phyloP scores from a whole-genome alignment of 2,797 vertebrate species.

The Anguilla pacifica region DNA sequence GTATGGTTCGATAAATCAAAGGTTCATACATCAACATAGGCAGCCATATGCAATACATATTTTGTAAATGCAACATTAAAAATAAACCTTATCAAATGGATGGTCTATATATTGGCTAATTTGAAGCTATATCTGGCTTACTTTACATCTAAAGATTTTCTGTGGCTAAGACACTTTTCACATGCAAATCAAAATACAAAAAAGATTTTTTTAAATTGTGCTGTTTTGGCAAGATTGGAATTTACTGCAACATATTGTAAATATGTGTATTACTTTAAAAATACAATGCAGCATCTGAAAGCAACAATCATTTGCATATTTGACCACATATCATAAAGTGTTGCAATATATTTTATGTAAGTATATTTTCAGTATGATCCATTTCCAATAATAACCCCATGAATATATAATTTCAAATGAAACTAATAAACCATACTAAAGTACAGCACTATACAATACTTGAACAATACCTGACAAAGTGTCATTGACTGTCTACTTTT shows the following conservation, averaged over 20 bases:
- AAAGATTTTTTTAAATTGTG: neutral
- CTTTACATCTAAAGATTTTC: neutral
- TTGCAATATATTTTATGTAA: too few relatives aligned
- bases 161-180: neutral
- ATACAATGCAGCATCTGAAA: too few relatives aligned
- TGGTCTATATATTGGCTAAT: neutral
- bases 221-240: neutral
- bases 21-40: neutral
- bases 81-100: neutral
- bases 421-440: neutral
- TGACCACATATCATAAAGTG: too few relatives aligned
- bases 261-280: too few relatives aligned
- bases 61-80: neutral
- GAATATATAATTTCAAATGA: neutral
- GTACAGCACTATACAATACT: neutral
- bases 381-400: neutral
- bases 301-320: too few relatives aligned
- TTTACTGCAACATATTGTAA: too few relatives aligned
- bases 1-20: neutral
- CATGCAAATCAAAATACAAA: neutral
- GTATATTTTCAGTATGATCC: too few relatives aligned
- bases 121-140: neutral
- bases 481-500: too few relatives aligned
- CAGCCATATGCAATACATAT: neutral
- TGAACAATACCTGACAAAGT: neutral